Conservation (phyloP, 92 coral and sea anemone species). For the Umimayanthus chanpuru region DNA sequence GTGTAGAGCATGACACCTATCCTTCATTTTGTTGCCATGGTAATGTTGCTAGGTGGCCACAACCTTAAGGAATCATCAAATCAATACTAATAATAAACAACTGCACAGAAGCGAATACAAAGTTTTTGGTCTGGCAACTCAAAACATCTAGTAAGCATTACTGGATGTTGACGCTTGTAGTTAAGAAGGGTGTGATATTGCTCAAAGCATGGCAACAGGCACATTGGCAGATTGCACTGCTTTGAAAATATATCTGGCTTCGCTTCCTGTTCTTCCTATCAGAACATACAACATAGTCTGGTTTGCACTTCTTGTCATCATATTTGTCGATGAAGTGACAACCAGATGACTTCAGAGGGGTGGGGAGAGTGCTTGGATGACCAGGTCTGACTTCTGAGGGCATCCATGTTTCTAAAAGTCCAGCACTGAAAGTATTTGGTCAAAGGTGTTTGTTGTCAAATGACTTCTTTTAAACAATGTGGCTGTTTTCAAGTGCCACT, state of each 20-base stretch:
- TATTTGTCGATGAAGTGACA: neutral
- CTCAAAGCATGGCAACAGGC: constrained; percentile 71
- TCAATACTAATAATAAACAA: too few relatives aligned
- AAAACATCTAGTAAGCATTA: too few relatives aligned
- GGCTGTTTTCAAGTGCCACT: neutral
- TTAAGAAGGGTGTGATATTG: constrained; percentile 51
- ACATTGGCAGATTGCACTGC: constrained; percentile 60
- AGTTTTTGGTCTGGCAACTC: too few relatives aligned
- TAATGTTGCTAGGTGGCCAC: too few relatives aligned
- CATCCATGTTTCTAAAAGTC: neutral
- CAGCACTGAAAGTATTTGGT: neutral
- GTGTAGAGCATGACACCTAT: too few relatives aligned
- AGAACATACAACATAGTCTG: neutral
- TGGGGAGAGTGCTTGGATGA: neutral
- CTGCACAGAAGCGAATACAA: too few relatives aligned
- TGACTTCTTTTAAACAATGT: neutral
- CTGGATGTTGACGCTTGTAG: neutral
- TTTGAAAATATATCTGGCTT: constrained; percentile 58
- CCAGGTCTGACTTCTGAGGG: neutral
- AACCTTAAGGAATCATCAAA: too few relatives aligned
- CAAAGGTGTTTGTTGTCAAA: neutral
- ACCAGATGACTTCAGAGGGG: neutral
- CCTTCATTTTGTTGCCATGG: too few relatives aligned
- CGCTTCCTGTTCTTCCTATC: constrained; percentile 42
- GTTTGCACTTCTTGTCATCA: neutral